Evolutionary conservation across 2,888 invertebrate species (phyloP).

Genomic region (Drosophila quinaria): DNA sequence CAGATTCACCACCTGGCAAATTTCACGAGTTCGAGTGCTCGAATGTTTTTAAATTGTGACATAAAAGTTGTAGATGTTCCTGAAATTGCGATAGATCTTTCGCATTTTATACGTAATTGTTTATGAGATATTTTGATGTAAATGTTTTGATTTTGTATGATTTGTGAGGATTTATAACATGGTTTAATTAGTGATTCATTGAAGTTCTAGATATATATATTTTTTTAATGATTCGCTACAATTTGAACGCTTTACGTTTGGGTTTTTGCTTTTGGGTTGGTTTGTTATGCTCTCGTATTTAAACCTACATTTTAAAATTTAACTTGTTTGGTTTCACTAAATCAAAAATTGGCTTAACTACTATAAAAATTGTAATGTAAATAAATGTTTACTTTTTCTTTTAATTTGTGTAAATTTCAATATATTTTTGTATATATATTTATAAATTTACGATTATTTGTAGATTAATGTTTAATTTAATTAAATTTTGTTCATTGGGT

Average conservation of each 20-base stretch:
- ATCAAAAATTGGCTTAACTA: constrained; percentile 60
- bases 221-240: constrained; percentile 49
- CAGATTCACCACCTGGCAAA: constrained; percentile 12
- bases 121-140: constrained; percentile 39
- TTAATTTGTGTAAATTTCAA: constrained; percentile 63
- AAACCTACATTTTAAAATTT: constrained; percentile 49
- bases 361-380: constrained; percentile 65
- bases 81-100: constrained; percentile 10
- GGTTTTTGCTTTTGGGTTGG: constrained; percentile 16
- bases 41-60: constrained; percentile 12
- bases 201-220: constrained; percentile 35
- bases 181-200: constrained; percentile 29
- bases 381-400: constrained; percentile 60
- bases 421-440: constrained; percentile 52
- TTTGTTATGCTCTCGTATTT: constrained; percentile 32
- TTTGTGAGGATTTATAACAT: constrained; percentile 37
- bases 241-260: constrained; percentile 46
- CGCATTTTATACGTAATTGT: background rate
- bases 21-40: background rate
- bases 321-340: constrained; percentile 50
- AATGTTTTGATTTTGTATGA: constrained; percentile 56
- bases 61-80: constrained; percentile 10
- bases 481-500: constrained; percentile 69
- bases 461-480: constrained; percentile 59
- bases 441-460: constrained; percentile 47